Conservation (phyloP, 2,888 invertebrate species). For the Drosophila barbarae region DNA sequence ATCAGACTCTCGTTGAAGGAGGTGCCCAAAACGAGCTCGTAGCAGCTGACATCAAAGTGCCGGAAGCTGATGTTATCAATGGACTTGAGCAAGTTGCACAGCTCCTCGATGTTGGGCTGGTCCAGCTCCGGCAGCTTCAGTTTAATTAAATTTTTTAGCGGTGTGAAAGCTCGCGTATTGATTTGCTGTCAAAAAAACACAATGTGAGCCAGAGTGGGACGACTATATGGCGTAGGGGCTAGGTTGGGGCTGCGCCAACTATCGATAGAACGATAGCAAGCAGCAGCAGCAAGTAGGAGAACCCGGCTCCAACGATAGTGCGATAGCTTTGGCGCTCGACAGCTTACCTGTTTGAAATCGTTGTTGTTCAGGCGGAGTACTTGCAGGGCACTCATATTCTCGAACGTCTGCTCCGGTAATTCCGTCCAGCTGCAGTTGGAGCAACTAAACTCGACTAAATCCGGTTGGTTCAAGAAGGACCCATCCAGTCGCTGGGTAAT, state of each 20-base stretch:
- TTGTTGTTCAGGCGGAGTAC: slow-evolving; percentile 78
- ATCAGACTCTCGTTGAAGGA: slow-evolving; percentile 79
- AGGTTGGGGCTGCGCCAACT: slow-evolving; percentile 12
- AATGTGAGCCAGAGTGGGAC: slow-evolving; percentile 43
- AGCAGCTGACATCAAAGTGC: slow-evolving; percentile 78
- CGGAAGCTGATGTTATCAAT: slow-evolving; percentile 78
- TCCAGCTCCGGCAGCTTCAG: slow-evolving; percentile 77
- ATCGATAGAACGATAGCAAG: slow-evolving; percentile 40
- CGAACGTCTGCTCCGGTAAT: slow-evolving; percentile 77
- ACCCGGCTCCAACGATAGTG: slow-evolving; percentile 10
- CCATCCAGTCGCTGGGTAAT: slow-evolving; percentile 71
- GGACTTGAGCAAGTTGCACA: slow-evolving; percentile 76
- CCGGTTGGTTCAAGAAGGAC: slow-evolving; percentile 76
- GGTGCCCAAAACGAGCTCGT: slow-evolving; percentile 76
- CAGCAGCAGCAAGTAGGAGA: slow-evolving; percentile 7
- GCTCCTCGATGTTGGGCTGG: slow-evolving; percentile 68
- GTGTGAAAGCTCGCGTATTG: slow-evolving; percentile 78
- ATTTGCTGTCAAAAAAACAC: slow-evolving; percentile 72
- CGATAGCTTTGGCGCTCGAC: slow-evolving; percentile 38
- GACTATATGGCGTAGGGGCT: slow-evolving; percentile 26
- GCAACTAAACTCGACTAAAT: slow-evolving; percentile 76
- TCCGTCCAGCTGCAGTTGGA: slow-evolving; percentile 77
- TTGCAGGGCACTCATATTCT: slow-evolving; percentile 74
- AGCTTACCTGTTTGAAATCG: slow-evolving; percentile 75
- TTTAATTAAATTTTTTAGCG: slow-evolving; percentile 76